phyloP scores from a whole-genome alignment of 2,113 vertebrate genomes.

The Chaetodon auriga region DNA sequence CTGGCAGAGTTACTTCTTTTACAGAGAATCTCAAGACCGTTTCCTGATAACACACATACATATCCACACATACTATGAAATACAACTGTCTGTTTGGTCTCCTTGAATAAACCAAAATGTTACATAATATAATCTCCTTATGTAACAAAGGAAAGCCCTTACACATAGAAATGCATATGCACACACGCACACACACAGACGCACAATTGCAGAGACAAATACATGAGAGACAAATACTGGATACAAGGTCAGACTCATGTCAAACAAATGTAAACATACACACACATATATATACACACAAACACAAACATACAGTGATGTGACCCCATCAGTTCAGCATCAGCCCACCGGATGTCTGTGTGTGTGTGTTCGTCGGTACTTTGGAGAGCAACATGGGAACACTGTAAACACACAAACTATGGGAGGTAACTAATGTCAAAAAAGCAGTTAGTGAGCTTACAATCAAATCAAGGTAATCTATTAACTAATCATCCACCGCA shows the following conservation, averaged over 20 bases:
- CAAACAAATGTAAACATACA: conserved; percentile 30
- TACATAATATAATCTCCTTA: conserved; percentile 83
- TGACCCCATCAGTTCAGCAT: conserved; percentile 21
- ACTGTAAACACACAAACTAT: conserved; percentile 28
- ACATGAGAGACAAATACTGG: conserved; percentile 40
- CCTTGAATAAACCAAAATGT: conserved; percentile 61
- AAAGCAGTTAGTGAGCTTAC: neutral
- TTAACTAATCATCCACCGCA: neutral
- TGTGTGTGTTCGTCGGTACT: neutral
- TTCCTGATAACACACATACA: conserved; percentile 14
- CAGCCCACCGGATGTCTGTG: conserved; percentile 61
- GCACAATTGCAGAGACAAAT: conserved; percentile 33
- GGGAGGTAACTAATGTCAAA: conserved; percentile 14
- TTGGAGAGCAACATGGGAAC: conserved; percentile 56
- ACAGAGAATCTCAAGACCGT: neutral
- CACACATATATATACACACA: conserved; percentile 5
- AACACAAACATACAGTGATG: neutral
- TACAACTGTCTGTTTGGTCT: conserved; percentile 55
- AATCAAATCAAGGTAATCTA: neutral
- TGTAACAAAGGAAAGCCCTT: conserved; percentile 71
- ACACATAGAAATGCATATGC: conserved; percentile 24
- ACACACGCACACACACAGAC: conserved; percentile 4
- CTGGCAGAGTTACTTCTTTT: no score
- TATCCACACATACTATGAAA: conserved; percentile 35
- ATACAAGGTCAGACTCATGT: conserved; percentile 48